A percentile compares a stretch with the other conserved stretches of the same genome.
phyloP scores from a whole-genome alignment of 2,113 vertebrate genomes.

The Chrysochloris asiatica region DNA sequence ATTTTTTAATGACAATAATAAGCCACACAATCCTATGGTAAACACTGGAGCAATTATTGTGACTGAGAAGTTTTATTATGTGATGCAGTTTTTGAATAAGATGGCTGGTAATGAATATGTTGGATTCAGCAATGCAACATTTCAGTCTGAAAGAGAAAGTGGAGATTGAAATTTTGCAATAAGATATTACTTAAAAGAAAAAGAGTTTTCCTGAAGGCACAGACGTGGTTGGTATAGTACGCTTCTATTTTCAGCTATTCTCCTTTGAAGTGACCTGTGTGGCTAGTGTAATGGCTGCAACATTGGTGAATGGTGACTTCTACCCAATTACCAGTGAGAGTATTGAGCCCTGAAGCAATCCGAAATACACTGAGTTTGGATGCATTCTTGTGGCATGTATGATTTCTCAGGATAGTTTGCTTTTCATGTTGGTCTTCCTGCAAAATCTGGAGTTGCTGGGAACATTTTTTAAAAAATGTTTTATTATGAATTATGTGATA shows the following conservation, averaged over 20 bases:
- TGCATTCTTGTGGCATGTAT: conserved; percentile 99
- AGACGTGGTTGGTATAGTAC: too few relatives aligned
- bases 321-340: conserved; percentile 98
- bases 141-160: conserved; percentile 82
- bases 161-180: too few relatives aligned
- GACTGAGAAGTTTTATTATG: conserved; percentile 89
- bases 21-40: conserved; percentile 99
- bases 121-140: conserved; percentile 99
- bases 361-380: conserved; percentile 96
- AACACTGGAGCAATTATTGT: conserved; percentile 98
- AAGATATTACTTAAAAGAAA: conserved; percentile 49
- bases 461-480: too few relatives aligned
- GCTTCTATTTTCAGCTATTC: conserved; percentile 87
- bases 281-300: conserved; percentile 98
- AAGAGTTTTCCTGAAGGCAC: background rate
- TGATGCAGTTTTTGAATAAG: conserved; percentile 99
- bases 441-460: too few relatives aligned
- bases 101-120: conserved; percentile 99
- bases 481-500: too few relatives aligned
- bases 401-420: conserved; percentile 99
- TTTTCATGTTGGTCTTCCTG: conserved; percentile 89
- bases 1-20: conserved; percentile 98
- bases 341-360: conserved; percentile 96
- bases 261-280: conserved; percentile 99
- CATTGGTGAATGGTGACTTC: conserved; percentile 97